Conservation (phyloP, 2,888 invertebrate species). For the Zygogramma bicolorata region DNA sequence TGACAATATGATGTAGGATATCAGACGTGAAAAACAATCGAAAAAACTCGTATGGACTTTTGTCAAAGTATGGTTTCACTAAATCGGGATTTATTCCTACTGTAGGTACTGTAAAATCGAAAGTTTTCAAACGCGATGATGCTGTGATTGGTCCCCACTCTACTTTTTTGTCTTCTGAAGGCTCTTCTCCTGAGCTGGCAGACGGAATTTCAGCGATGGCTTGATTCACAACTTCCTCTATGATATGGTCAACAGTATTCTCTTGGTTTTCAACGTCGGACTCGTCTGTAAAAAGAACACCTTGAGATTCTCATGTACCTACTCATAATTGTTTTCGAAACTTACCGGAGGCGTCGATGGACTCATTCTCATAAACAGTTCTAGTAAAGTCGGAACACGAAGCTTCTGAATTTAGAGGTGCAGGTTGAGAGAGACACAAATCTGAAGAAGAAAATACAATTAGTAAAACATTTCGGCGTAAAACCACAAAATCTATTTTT, state of each 20-base stretch:
- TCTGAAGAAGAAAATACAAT: conserved; percentile 11
- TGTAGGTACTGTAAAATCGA: conserved; percentile 20
- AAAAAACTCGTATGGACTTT: conserved; percentile 23
- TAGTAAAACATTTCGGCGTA: conserved; percentile 7
- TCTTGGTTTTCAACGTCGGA: conserved; percentile 15
- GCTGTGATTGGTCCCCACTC: conserved; percentile 19
- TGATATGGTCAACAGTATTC: conserved; percentile 21
- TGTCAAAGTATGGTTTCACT: conserved; percentile 21
- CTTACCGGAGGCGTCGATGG: conserved; percentile 15
- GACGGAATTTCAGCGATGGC: conserved; percentile 13
- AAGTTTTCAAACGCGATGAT: conserved; percentile 13
- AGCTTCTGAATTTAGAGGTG: conserved; percentile 11
- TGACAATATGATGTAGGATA: conserved; percentile 13
- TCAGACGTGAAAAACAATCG: conserved; percentile 18
- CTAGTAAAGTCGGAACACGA: conserved; percentile 12
- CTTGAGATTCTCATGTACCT: conserved; percentile 11
- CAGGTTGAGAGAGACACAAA: conserved; percentile 13
- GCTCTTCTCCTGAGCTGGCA: conserved; percentile 19
- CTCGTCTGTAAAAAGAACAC: conserved; percentile 20
- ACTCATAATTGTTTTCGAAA: conserved; percentile 9
- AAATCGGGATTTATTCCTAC: conserved; percentile 19
- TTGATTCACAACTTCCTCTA: conserved; percentile 18
- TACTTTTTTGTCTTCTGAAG: conserved; percentile 15
- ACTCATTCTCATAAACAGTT: conserved; percentile 11
- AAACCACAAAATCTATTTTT: conserved; percentile 8